phyloP scores from a whole-genome alignment of 2,797 vertebrate genomes.

The Catostomus latipinnis region DNA sequence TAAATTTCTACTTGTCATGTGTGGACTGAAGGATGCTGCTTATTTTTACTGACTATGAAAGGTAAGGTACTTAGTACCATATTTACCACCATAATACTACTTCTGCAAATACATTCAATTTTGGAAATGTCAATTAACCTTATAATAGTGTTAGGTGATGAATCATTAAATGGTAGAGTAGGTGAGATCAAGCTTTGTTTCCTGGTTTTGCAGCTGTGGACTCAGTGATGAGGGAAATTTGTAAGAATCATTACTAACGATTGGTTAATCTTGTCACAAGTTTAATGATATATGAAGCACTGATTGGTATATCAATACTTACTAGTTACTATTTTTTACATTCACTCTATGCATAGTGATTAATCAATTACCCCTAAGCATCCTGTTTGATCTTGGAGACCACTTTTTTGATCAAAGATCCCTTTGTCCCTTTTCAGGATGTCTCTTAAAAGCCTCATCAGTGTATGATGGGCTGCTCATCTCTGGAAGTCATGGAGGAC shows the following conservation, averaged over 20 bases:
- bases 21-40: neutral
- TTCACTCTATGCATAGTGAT: neutral
- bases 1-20: neutral
- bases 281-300: neutral
- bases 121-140: conserved; percentile 1
- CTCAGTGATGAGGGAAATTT: neutral
- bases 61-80: neutral
- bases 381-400: conserved; percentile 6
- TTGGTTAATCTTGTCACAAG: neutral
- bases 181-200: neutral
- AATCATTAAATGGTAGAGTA: neutral
- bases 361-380: conserved; percentile 40
- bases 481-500: conserved; percentile 69
- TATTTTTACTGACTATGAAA: conserved; percentile 16
- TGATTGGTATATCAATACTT: neutral
- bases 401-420: conserved; percentile 39
- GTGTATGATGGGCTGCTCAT: conserved; percentile 26
- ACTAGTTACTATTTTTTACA: conserved; percentile 21
- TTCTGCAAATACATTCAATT: conserved; percentile 31
- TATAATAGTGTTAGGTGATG: conserved; percentile 1
- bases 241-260: neutral
- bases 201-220: neutral
- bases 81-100: neutral
- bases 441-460: conserved; percentile 46
- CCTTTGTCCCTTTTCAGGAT: conserved; percentile 49